phyloP scores from a whole-genome alignment of 2,113 vertebrate species.

The Oncorhynchus masou region DNA sequence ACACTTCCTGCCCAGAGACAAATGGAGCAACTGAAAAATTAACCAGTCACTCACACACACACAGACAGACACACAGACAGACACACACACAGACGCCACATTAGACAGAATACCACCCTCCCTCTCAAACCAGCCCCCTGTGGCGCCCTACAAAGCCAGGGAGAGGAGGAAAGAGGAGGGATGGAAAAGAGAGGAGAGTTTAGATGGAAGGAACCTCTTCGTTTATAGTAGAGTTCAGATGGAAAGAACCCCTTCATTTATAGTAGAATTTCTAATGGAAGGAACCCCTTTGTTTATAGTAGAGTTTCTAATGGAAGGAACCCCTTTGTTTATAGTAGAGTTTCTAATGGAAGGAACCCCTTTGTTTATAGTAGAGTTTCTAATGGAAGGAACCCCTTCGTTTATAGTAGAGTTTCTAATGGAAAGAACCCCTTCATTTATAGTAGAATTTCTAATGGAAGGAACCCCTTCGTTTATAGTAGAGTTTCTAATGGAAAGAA shows the following conservation, averaged over 20 bases:
- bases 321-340: background rate
- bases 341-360: no score
- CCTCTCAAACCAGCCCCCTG: background rate
- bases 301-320: no score
- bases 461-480: background rate
- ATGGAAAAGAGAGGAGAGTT: background rate
- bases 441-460: no score
- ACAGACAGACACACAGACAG: no score
- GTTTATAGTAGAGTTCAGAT: constrained; percentile 3
- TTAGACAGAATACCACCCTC: background rate
- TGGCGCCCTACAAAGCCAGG: background rate
- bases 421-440: no score
- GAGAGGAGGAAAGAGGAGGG: background rate
- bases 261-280: background rate
- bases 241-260: background rate
- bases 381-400: background rate
- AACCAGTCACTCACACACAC: background rate
- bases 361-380: background rate
- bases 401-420: background rate
- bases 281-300: no score
- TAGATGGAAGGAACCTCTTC: no score
- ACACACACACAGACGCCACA: background rate
- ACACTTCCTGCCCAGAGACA: background rate
- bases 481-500: background rate
- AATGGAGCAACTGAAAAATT: background rate